Percentiles rank a stretch among this genome's conserved stretches.
Evolutionary conservation across 2,113 vertebrate genomes (phyloP).

Genomic region (Onychostruthus taczanowskii): DNA sequence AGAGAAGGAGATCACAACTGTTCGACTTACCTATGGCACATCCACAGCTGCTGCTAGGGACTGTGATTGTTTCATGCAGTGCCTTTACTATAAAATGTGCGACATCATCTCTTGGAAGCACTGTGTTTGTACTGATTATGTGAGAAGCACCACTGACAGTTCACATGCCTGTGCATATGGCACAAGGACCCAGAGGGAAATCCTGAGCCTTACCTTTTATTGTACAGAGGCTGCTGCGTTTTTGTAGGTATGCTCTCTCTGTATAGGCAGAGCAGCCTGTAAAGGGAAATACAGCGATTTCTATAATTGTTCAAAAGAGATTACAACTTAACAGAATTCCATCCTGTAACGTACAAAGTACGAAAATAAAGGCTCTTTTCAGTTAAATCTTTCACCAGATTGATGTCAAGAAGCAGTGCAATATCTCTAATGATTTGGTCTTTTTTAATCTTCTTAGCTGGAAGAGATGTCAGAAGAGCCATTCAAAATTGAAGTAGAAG

Average conservation of each 20-base stretch:
- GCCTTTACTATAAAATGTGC: neutral
- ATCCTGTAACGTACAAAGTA: neutral
- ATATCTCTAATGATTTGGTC: constrained; percentile 9
- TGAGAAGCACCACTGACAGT: neutral
- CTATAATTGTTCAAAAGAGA: constrained; percentile 8
- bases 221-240: neutral
- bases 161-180: neutral
- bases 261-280: neutral
- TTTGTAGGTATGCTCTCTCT: neutral
- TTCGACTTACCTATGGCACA: rapidly evolving
- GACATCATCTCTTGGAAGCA: neutral
- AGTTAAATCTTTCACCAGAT: constrained; percentile 27
- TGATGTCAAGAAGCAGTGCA: constrained; percentile 35
- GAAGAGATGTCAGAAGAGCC: constrained; percentile 25
- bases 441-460: constrained; percentile 50
- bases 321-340: constrained; percentile 28
- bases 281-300: neutral
- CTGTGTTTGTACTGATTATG: neutral
- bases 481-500: neutral
- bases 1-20: neutral
- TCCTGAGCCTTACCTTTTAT: neutral
- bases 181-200: neutral
- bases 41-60: neutral
- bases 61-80: neutral
- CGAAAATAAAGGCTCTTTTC: constrained; percentile 48